Base-by-base conservation (phyloP, 2,888 invertebrate genomes). In the Oxytorus armatus region DNA sequence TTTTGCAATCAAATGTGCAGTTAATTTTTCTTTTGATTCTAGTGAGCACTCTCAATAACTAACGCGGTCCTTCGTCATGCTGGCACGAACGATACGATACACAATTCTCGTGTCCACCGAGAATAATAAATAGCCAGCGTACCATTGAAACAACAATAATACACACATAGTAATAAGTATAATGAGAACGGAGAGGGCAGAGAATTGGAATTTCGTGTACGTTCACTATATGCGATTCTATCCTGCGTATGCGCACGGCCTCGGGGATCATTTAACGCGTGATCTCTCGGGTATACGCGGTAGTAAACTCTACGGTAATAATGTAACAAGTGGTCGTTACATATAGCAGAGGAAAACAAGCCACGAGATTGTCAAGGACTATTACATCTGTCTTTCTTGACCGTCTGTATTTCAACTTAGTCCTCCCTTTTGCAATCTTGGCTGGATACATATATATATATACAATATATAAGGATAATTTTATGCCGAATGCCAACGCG, bases 341-440 rank as follows among this genome's bases (percentile, higher is more conserved):
- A 39, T 23, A 72, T 18, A 21, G 42, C 7, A 47, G 39, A 70
- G 33, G 14, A 53, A 44, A 55, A 55, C 72, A 39, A 61, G 53
- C 16, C 72, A 44, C 53, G 76, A 66, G 44, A 76, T 68, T 49
- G 49, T 76, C 79, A 80, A 80, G 79, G 76, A 76, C 68, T 39
- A 73, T 72, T 61, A 18, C 57, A n/a, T 36, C 29, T 11, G 16
- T 14, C 18, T 53, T n/a, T 25, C 42, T 75, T 25, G 29, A 18
- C 21, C 16, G 14, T 61, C 33, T 61, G n/a, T 14, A 25, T 29
- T 61, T 39, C 18, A 29, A 36, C 70, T 21, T 29, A 42, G 29
- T 66, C 18, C 7, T n/a, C 23, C 14, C 14, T 53, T 53, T 39
- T 49, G 36, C 65, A 57, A 36, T 59, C 65, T 51, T 47, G n/a